phyloP scores from a whole-genome alignment of 2,113 vertebrate species.

The Harpagus bidentatus region DNA sequence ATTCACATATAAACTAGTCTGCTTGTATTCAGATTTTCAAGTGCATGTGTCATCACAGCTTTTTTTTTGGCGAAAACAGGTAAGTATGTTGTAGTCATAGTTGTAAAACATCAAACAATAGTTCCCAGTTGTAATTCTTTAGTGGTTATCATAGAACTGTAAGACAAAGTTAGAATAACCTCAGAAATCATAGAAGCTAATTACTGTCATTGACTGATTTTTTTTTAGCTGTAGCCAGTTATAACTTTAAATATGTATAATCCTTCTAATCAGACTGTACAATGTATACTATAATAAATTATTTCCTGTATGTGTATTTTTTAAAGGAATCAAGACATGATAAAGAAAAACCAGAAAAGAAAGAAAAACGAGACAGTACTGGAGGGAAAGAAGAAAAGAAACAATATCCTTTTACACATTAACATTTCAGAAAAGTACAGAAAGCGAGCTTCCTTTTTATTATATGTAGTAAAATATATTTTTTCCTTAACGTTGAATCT shows the following conservation, averaged over 20 bases:
- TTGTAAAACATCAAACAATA: not conserved
- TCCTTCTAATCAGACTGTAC: not conserved
- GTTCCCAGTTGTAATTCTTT: not conserved
- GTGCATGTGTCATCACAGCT: not conserved
- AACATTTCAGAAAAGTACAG: not conserved
- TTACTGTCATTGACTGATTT: not conserved
- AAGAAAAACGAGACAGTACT: constrained; percentile 89
- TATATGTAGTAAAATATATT: not conserved
- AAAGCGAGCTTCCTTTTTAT: not conserved
- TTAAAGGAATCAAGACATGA: constrained; percentile 87
- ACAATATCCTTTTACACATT: constrained; percentile 87
- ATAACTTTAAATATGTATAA: not conserved
- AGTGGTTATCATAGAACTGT: not conserved
- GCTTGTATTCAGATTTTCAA: not conserved
- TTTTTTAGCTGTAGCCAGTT: not conserved
- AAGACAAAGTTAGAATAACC: not conserved
- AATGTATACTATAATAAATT: not conserved
- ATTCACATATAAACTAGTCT: not conserved
- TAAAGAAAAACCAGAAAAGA: constrained; percentile 92
- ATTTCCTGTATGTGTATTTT: not conserved
- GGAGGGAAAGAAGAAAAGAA: constrained; percentile 92
- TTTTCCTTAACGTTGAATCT: constrained; percentile 76
- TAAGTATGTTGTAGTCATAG: not conserved
- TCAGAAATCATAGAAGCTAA: not conserved
- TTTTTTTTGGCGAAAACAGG: not conserved